phyloP scores from a whole-genome alignment of 2,113 vertebrate species.

The Alosa alosa region DNA sequence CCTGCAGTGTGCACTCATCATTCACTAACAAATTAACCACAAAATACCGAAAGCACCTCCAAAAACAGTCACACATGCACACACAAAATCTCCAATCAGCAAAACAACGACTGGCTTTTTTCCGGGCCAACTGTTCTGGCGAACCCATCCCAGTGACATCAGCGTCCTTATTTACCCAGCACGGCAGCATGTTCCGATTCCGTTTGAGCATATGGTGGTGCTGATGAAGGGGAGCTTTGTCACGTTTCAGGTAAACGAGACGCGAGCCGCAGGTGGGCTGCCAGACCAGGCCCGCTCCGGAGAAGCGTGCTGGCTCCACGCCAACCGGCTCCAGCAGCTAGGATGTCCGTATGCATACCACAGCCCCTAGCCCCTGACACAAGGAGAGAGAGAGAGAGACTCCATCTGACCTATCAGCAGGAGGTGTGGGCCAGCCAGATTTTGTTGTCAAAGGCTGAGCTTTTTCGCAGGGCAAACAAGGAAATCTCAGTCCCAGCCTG shows the following conservation, averaged over 20 bases:
- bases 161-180: background rate
- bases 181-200: background rate
- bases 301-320: background rate
- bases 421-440: background rate
- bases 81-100: constrained; percentile 22
- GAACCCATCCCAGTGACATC: background rate
- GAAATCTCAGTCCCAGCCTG: background rate
- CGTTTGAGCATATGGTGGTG: background rate
- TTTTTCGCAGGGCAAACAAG: constrained; percentile 1
- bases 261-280: background rate
- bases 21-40: no score
- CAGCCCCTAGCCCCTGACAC: background rate
- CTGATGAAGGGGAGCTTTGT: background rate
- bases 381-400: background rate
- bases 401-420: constrained; percentile 13
- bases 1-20: no score
- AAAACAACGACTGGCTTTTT: background rate
- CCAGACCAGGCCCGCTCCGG: background rate
- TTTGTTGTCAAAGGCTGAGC: background rate
- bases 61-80: background rate
- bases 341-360: background rate
- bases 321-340: background rate
- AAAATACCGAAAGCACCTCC: background rate
- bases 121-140: background rate
- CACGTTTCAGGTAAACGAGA: constrained; percentile 14